A percentile compares a stretch with the other conserved stretches of the same genome.
Evolutionary conservation across 2,888 invertebrate genomes (phyloP).

Genomic region (Steromphala cineraria): DNA sequence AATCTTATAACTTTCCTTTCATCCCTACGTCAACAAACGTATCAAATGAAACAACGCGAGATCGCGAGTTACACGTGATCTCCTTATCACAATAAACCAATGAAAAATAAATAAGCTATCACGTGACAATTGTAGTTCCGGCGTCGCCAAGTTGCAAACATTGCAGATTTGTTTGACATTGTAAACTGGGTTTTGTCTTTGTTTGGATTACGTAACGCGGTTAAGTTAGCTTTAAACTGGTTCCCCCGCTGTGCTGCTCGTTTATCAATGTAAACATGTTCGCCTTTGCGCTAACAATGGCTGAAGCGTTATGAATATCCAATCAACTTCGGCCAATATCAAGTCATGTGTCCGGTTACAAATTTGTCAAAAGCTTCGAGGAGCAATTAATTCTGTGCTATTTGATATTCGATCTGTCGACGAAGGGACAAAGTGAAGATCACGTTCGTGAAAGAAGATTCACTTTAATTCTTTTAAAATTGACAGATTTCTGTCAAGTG

Average conservation of each 20-base stretch:
- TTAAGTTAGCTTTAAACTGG: background rate
- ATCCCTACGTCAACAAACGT: background rate
- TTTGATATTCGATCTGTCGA: background rate
- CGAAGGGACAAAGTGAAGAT: too few species aligned
- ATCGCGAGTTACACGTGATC: background rate
- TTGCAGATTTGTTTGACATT: background rate
- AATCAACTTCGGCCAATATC: background rate
- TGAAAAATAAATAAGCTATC: slow-evolving; percentile 12
- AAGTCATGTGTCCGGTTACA: background rate
- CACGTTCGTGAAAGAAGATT: too few species aligned
- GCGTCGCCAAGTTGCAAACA: slow-evolving; percentile 6
- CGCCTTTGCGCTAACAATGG: background rate
- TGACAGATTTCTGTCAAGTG: too few species aligned
- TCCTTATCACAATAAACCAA: slow-evolving; percentile 15
- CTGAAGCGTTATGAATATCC: background rate
- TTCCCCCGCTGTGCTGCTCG: background rate
- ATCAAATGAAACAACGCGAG: background rate
- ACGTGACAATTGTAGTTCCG: background rate
- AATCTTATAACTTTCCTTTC: background rate
- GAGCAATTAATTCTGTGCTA: background rate
- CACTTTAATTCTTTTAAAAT: too few species aligned
- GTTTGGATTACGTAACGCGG: background rate
- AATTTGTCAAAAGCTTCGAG: background rate
- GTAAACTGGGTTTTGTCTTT: background rate
- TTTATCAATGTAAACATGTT: background rate